Conservation (phyloP, 2,888 invertebrate genomes). For the Reticulitermes lucifugus region DNA sequence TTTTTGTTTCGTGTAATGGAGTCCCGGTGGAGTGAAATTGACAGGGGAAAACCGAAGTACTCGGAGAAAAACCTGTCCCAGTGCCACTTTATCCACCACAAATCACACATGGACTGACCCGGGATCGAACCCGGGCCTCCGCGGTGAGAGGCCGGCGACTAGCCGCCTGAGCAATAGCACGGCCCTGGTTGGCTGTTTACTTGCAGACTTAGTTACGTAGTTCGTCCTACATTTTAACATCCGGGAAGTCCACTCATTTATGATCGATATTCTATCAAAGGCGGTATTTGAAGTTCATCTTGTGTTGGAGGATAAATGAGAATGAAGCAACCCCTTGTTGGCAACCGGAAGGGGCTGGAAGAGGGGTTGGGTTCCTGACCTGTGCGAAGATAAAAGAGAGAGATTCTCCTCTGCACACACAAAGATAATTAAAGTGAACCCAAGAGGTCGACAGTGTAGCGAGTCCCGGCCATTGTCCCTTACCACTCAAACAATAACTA, state of each 20-base stretch:
- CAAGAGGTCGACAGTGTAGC: constrained; percentile 6
- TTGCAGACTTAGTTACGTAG: too few relatives aligned
- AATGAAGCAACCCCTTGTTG: not conserved
- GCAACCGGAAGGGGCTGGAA: not conserved
- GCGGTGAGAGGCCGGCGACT: too few relatives aligned
- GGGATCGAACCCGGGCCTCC: too few relatives aligned
- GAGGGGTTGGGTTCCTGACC: not conserved
- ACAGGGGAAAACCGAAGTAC: too few relatives aligned
- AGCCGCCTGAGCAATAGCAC: too few relatives aligned
- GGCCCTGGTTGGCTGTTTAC: too few relatives aligned
- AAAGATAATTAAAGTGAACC: constrained; percentile 48
- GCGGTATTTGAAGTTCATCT: not conserved
- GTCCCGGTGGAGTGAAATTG: too few relatives aligned
- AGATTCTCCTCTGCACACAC: constrained; percentile 15
- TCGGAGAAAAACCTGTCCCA: too few relatives aligned
- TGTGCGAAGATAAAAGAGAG: constrained; percentile 28
- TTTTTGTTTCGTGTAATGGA: too few relatives aligned
- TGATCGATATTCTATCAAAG: not conserved
- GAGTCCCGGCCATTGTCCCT: not conserved
- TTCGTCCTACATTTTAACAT: too few relatives aligned
- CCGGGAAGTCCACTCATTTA: not conserved
- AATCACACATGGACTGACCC: too few relatives aligned
- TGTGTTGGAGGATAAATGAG: not conserved
- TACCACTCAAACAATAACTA: not conserved
- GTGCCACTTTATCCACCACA: too few relatives aligned